Conservation (phyloP, 2,113 vertebrate genomes). For the Agelaius phoeniceus region DNA sequence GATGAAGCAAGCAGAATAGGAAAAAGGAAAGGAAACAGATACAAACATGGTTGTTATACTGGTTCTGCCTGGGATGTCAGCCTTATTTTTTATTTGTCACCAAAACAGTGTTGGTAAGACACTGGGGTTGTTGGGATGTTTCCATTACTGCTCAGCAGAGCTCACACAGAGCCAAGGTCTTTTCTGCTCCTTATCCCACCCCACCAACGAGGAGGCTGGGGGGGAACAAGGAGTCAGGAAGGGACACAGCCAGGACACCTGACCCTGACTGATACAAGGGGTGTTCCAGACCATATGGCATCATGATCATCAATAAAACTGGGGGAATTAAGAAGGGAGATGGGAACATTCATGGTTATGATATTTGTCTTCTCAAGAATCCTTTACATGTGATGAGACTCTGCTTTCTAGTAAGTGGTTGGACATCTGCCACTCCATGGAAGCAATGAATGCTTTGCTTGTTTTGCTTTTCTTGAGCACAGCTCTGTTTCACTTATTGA, state of each 20-base stretch:
- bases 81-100: not conserved
- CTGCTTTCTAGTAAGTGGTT: not conserved
- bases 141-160: not conserved
- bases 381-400: not conserved
- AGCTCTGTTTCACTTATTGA: not conserved
- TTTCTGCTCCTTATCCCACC: not conserved
- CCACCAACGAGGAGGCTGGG: accelerated
- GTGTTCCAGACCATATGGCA: accelerated
- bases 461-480: not conserved
- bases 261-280: not conserved
- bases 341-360: accelerated
- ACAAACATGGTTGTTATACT: not conserved
- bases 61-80: not conserved
- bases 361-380: not conserved
- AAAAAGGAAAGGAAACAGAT: not conserved
- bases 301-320: not conserved
- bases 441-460: not conserved
- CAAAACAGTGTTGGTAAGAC: not conserved
- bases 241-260: not conserved
- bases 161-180: not conserved
- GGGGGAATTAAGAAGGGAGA: not conserved
- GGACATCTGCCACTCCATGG: accelerated
- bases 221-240: accelerated
- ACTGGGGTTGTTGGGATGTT: not conserved
- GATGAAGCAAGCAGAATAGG: not conserved